phyloP scores from a whole-genome alignment of 2,113 vertebrate species.

The Trinectes maculatus region DNA sequence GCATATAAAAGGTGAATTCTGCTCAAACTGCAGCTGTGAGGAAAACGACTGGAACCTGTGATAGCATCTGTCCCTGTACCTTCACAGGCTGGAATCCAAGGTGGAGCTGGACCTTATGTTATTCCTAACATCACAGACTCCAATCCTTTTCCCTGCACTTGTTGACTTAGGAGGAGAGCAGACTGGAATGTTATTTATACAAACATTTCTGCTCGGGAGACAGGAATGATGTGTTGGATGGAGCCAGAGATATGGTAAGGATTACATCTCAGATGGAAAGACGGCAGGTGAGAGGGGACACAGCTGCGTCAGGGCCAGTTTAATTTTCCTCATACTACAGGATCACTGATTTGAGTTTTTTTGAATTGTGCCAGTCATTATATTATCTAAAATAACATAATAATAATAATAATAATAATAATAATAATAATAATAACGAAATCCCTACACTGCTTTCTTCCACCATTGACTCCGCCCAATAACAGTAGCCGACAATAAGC shows the following conservation, averaged over 20 bases:
- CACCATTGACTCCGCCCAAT: slow-evolving; percentile 1
- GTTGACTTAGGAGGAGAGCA: slow-evolving; percentile 72
- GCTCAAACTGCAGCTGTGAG: neutral
- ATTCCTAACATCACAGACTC: slow-evolving; percentile 59
- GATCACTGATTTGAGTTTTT: no score
- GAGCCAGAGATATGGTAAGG: slow-evolving; percentile 20
- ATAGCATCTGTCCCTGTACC: slow-evolving; percentile 20
- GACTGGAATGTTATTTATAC: slow-evolving; percentile 75
- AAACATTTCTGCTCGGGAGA: slow-evolving; percentile 58
- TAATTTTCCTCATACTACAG: neutral
- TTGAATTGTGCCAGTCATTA: no score
- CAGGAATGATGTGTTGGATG: slow-evolving; percentile 35
- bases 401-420: no score
- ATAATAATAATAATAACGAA: neutral
- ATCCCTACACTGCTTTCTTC: neutral
- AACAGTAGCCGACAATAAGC: neutral
- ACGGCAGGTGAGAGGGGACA: neutral
- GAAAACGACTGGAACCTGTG: neutral
- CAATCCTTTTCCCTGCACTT: slow-evolving; percentile 59
- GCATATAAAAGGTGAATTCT: neutral
- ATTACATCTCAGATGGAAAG: slow-evolving; percentile 27
- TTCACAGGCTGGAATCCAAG: slow-evolving; percentile 38
- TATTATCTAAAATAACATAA: no score
- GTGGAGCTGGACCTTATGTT: slow-evolving; percentile 56
- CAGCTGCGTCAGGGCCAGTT: neutral